phyloP scores from a whole-genome alignment of 1,140 invertebrate genomes.

The Zaprionus africanus region DNA sequence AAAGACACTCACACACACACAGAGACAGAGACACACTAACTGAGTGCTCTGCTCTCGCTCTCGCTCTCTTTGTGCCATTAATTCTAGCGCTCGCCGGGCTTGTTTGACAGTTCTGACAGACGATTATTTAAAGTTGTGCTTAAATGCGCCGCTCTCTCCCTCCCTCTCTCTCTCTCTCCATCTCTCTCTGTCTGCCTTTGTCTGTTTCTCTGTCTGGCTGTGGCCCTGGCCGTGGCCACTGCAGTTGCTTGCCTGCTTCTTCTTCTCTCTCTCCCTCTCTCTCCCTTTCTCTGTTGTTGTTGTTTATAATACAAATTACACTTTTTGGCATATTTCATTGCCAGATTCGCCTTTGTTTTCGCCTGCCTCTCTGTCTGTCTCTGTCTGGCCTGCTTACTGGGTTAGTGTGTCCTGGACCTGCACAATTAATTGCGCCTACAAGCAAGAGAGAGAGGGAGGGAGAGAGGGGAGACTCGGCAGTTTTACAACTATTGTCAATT shows the following conservation, averaged over 20 bases:
- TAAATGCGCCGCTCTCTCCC: slow-evolving; percentile 54
- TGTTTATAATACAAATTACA: slow-evolving; percentile 74
- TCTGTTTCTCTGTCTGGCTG: slow-evolving; percentile 15
- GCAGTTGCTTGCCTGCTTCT: background rate
- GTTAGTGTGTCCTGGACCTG: slow-evolving; percentile 43
- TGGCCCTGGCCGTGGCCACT: slow-evolving; percentile 5
- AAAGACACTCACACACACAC: slow-evolving; percentile 3
- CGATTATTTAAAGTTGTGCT: slow-evolving; percentile 85
- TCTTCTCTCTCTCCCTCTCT: slow-evolving; percentile 8
- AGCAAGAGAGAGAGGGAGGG: background rate
- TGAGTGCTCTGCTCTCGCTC: slow-evolving; percentile 4
- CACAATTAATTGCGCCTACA: slow-evolving; percentile 28
- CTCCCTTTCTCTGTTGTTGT: slow-evolving; percentile 33
- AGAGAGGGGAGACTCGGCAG: background rate
- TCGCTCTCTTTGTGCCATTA: slow-evolving; percentile 69
- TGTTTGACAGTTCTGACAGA: slow-evolving; percentile 85
- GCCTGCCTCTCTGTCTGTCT: background rate
- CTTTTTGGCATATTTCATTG: slow-evolving; percentile 71
- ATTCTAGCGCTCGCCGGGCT: slow-evolving; percentile 84
- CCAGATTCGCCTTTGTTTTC: slow-evolving; percentile 21
- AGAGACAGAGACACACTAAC: background rate
- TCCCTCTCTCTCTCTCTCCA: slow-evolving; percentile 25
- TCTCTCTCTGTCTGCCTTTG: slow-evolving; percentile 10
- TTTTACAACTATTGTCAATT: slow-evolving; percentile 53
- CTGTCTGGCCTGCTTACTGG: slow-evolving; percentile 25